phyloP scores from a whole-genome alignment of 1,140 invertebrate species.

The Pseudomyrmex sp. region DNA sequence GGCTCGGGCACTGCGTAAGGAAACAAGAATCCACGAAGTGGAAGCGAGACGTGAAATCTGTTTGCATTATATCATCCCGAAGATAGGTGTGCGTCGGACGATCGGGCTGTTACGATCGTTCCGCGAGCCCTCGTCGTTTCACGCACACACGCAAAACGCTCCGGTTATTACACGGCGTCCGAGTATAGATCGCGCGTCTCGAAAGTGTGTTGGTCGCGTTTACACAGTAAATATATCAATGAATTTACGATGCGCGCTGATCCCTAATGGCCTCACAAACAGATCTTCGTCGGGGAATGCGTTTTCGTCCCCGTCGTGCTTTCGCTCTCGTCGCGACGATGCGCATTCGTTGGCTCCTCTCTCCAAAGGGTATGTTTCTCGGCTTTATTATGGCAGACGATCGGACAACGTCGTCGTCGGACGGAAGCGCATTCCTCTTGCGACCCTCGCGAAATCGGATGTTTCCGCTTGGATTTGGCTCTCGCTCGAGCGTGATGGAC shows the following conservation, averaged over 20 bases:
- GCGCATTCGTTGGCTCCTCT: slow-evolving; percentile 42
- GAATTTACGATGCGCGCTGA: slow-evolving; percentile 80
- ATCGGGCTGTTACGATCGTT: slow-evolving; percentile 42
- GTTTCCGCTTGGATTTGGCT: not conserved
- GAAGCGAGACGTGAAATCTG: slow-evolving; percentile 52
- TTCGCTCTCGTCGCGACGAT: slow-evolving; percentile 36
- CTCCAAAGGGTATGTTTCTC: too few relatives aligned
- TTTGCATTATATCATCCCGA: slow-evolving; percentile 59
- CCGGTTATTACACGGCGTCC: slow-evolving; percentile 36
- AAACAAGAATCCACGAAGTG: slow-evolving; percentile 22
- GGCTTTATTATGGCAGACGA: not conserved
- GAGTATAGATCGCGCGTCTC: slow-evolving; percentile 24
- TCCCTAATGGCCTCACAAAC: slow-evolving; percentile 83
- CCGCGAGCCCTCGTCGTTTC: slow-evolving; percentile 30
- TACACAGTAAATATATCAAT: slow-evolving; percentile 83
- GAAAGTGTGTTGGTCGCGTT: slow-evolving; percentile 70
- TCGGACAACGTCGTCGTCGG: not conserved
- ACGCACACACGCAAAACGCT: not conserved
- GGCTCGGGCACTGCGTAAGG: slow-evolving; percentile 20
- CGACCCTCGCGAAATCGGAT: not conserved
- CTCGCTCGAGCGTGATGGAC: slow-evolving; percentile 14
- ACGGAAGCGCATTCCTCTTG: slow-evolving; percentile 15
- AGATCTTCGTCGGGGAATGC: slow-evolving; percentile 82
- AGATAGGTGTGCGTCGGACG: slow-evolving; percentile 32
- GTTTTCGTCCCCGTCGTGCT: slow-evolving; percentile 45